Conservation (phyloP, 2,888 invertebrate genomes). For the Ennomos erosarius region DNA sequence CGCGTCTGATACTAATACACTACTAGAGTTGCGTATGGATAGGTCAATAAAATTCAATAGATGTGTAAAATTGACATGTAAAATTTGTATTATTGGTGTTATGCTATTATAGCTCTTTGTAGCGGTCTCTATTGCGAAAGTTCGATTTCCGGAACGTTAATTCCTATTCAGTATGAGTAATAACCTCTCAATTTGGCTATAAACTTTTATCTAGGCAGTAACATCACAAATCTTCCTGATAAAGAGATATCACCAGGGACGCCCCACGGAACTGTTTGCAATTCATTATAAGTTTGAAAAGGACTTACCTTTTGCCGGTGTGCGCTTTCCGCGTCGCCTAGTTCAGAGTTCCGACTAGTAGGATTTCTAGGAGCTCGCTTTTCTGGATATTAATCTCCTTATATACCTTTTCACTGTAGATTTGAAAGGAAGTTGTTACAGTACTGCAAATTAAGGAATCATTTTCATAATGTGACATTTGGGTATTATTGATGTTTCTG, state of each 20-base stretch:
- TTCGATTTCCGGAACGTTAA: constrained; percentile 21
- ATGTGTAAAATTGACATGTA: too few relatives aligned
- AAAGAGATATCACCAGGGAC: constrained; percentile 42
- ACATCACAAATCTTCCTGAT: constrained; percentile 33
- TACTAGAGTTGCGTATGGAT: too few relatives aligned
- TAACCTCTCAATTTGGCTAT: constrained; percentile 23
- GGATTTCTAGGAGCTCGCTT: constrained; percentile 28
- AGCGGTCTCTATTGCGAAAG: constrained; percentile 6
- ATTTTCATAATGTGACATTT: too few relatives aligned
- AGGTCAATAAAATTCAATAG: too few relatives aligned
- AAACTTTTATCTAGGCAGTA: constrained; percentile 26
- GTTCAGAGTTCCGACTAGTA: constrained; percentile 24
- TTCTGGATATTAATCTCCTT: constrained; percentile 26
- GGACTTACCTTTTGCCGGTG: constrained; percentile 46
- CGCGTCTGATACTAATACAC: too few relatives aligned
- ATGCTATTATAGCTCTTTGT: constrained; percentile 8
- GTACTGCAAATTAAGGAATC: not conserved
- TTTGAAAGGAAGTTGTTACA: constrained; percentile 29
- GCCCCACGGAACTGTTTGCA: constrained; percentile 44
- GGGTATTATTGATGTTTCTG: too few relatives aligned
- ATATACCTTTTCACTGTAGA: constrained; percentile 31
- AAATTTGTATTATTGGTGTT: too few relatives aligned
- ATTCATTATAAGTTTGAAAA: constrained; percentile 55
- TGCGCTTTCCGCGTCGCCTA: constrained; percentile 13
- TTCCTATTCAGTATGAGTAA: constrained; percentile 21